Evolutionary conservation across 1,140 invertebrate genomes (phyloP).

Genomic region (Drosophila santomea): DNA sequence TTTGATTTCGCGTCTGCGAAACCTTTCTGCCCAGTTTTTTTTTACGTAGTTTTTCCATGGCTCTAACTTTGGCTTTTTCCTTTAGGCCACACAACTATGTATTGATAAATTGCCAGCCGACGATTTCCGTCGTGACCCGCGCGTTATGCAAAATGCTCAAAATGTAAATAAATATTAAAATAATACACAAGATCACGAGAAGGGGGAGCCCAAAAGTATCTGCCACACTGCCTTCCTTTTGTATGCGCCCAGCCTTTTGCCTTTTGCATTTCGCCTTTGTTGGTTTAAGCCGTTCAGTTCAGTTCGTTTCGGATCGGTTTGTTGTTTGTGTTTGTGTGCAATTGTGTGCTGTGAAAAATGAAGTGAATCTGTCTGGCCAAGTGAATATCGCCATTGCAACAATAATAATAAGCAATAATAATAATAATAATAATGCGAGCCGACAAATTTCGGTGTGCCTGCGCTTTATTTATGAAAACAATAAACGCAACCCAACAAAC

Average conservation of each 20-base stretch:
- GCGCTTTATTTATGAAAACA: conserved; percentile 80
- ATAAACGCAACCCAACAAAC: conserved; percentile 78
- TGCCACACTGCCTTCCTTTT: conserved; percentile 40
- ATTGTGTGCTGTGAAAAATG: conserved; percentile 66
- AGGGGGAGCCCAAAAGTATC: conserved; percentile 6
- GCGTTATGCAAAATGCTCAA: conserved; percentile 83
- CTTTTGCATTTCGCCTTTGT: conserved; percentile 43
- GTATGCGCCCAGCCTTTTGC: conserved; percentile 18
- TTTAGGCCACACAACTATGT: conserved; percentile 69
- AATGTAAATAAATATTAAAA: conserved; percentile 84
- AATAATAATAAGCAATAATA: conserved; percentile 39
- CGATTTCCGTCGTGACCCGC: conserved; percentile 84
- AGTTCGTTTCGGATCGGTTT: not conserved
- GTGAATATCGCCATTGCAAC: not conserved
- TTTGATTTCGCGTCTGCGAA: conserved; percentile 43
- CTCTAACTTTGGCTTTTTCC: conserved; percentile 31
- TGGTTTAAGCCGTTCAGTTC: conserved; percentile 33
- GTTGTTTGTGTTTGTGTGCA: conserved; percentile 7
- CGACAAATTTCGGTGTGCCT: conserved; percentile 68
- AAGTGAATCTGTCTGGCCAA: conserved; percentile 71
- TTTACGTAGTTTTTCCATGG: not conserved
- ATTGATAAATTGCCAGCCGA: conserved; percentile 84
- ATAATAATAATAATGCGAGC: conserved; percentile 75
- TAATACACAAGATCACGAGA: conserved; percentile 76
- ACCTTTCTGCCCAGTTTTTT: conserved; percentile 40